These are phyloP conservation scores for Theonella swinhoei DNA, from an alignment of 37 sponge, comb jelly and placozoan species.

Conservation along the genomic window DNA sequence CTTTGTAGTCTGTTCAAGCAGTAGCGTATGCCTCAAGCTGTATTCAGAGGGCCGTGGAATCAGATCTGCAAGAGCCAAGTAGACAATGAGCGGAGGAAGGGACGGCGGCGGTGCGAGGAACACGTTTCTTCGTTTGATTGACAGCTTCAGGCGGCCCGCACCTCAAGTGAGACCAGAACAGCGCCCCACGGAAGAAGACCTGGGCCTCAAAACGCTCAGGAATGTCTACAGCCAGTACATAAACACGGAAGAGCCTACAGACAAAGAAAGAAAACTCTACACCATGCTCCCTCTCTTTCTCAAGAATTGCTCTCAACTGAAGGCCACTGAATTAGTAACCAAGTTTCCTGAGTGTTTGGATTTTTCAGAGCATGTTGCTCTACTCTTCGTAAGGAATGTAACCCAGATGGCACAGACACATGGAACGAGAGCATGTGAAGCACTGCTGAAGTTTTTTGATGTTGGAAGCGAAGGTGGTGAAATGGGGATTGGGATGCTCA, in stretches of 20 bases:
- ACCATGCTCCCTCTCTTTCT: conserved; percentile 82
- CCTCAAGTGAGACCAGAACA: background rate
- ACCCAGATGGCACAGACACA: conserved; percentile 45
- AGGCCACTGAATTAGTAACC: conserved; percentile 25
- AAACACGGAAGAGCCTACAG: conserved; percentile 4
- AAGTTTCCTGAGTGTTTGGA: conserved; percentile 71
- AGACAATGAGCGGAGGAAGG: background rate
- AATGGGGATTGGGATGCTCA: conserved; percentile 9
- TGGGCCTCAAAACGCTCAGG: conserved; percentile 51
- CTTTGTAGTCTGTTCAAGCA: no score
- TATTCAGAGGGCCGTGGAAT: no score
- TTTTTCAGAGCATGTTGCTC: conserved; percentile 63
- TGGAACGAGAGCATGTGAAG: conserved; percentile 10
- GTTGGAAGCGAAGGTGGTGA: background rate
- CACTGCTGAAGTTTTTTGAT: conserved; percentile 16
- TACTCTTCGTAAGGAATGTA: conserved; percentile 53
- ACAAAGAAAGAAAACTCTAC: conserved; percentile 63
- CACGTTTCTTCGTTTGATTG: background rate
- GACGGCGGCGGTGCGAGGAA: background rate
- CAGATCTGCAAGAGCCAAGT: background rate
- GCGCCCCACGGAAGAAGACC: conserved; percentile 36
- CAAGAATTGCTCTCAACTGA: conserved; percentile 48
- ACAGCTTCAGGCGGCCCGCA: background rate
- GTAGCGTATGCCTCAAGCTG: no score
- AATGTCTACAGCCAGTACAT: conserved; percentile 33